These are phyloP conservation scores for Bursaphelenchus mucronatus DNA, from an alignment of 1,140 invertebrate species.

Conservation along the genomic window DNA sequence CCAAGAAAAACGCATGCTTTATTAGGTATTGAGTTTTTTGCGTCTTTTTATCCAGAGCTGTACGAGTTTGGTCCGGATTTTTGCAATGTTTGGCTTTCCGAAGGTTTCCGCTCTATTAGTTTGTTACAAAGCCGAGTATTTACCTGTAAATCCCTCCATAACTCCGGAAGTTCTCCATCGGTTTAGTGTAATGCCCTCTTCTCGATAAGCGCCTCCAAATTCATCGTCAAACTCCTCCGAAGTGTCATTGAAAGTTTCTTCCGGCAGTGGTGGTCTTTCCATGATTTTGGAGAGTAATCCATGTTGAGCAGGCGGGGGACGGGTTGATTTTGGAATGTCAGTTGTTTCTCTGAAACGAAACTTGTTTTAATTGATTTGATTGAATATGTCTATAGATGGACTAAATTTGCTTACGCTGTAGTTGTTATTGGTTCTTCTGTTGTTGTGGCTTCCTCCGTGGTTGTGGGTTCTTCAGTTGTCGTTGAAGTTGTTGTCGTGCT, in stretches of 20 bases:
- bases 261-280: background rate
- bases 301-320: background rate
- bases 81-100: too few relatives aligned
- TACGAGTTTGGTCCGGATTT: too few relatives aligned
- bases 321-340: background rate
- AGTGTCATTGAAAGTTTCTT: background rate
- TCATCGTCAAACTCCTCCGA: background rate
- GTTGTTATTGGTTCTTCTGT: conserved; percentile 8
- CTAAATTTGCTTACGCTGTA: background rate
- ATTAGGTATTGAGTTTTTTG: too few relatives aligned
- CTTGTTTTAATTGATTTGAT: background rate
- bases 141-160: background rate
- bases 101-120: too few relatives aligned
- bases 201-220: too few relatives aligned
- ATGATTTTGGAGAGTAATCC: background rate
- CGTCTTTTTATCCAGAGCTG: too few relatives aligned
- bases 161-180: conserved; percentile 4
- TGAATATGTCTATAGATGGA: background rate
- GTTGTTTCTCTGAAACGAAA: conserved; percentile 1
- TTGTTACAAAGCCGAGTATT: too few relatives aligned
- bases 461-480: conserved; percentile 5
- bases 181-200: background rate
- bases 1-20: too few relatives aligned
- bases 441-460: too few relatives aligned
- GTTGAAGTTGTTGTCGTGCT: conserved; percentile 13